Percentiles rank a stretch among this genome's conserved stretches.
phyloP scores from a whole-genome alignment of 2,888 invertebrate species.

The Neocrepidodera transversa region DNA sequence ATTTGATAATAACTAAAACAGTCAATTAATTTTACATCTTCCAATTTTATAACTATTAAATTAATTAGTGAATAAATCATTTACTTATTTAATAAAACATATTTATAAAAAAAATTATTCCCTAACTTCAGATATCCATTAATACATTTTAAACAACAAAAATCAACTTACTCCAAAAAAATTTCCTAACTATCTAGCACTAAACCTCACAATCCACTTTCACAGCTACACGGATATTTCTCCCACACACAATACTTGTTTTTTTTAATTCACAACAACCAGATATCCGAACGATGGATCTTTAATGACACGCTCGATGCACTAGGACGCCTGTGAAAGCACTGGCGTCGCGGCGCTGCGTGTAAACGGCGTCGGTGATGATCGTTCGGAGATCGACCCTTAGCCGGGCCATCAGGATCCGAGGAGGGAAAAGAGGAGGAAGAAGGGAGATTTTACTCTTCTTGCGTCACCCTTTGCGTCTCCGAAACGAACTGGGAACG shows the following conservation, averaged over 20 bases:
- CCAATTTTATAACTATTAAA: too few species aligned
- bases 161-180: not conserved
- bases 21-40: too few species aligned
- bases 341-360: conserved; percentile 28
- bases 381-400: conserved; percentile 29
- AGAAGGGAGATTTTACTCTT: not conserved
- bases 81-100: too few species aligned
- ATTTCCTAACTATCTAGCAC: not conserved
- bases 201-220: not conserved
- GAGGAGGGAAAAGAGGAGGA: not conserved
- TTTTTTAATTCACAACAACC: conserved; percentile 1
- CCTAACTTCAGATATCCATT: not conserved
- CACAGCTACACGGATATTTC: not conserved
- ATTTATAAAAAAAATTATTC: too few species aligned
- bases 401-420: conserved; percentile 8
- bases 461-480: not conserved
- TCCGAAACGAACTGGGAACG: not conserved
- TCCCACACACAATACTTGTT: not conserved
- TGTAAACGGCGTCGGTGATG: conserved; percentile 21
- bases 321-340: conserved; percentile 21
- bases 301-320: conserved; percentile 17
- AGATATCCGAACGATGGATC: not conserved
- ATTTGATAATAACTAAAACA: too few species aligned
- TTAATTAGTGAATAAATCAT: too few species aligned
- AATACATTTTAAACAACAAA: not conserved